Conservation (phyloP, 1,140 invertebrate genomes). For the Trichonephila inaurata region DNA sequence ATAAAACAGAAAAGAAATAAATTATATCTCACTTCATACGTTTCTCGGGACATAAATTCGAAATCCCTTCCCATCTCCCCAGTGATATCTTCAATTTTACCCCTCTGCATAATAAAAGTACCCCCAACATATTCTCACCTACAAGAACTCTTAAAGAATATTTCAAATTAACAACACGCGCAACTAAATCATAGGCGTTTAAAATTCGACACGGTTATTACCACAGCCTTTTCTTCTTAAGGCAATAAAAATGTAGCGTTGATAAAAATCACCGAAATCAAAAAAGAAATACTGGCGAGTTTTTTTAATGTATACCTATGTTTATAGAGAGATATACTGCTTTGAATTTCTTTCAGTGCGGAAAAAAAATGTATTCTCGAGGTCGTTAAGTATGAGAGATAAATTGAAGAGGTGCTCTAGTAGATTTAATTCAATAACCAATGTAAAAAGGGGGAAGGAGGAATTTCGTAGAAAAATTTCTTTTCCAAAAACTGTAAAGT, state of each 20-base stretch:
- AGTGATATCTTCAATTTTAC: conserved; percentile 15
- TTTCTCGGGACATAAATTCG: conserved; percentile 8
- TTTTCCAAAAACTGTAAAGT: conserved; percentile 28
- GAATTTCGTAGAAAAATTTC: background rate
- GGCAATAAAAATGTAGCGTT: conserved; percentile 43
- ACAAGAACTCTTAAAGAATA: background rate
- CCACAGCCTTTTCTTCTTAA: background rate
- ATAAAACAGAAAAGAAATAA: background rate
- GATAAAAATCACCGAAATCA: conserved; percentile 47
- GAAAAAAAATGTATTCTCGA: background rate
- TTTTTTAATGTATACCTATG: background rate
- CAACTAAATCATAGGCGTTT: conserved; percentile 44
- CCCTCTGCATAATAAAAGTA: background rate
- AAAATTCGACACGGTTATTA: conserved; percentile 64
- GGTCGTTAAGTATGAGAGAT: conserved; percentile 49
- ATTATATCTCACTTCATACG: background rate
- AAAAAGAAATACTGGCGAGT: conserved; percentile 13
- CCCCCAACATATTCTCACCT: conserved; percentile 16
- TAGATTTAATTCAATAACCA: conserved; percentile 69
- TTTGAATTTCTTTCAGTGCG: background rate
- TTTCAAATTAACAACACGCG: conserved; percentile 24
- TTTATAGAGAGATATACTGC: background rate
- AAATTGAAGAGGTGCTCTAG: conserved; percentile 50
- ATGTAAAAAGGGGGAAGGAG: background rate
- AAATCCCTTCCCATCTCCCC: conserved; percentile 5